Conservation (phyloP, 2,797 vertebrate genomes). For the Lerista edwardsae region DNA sequence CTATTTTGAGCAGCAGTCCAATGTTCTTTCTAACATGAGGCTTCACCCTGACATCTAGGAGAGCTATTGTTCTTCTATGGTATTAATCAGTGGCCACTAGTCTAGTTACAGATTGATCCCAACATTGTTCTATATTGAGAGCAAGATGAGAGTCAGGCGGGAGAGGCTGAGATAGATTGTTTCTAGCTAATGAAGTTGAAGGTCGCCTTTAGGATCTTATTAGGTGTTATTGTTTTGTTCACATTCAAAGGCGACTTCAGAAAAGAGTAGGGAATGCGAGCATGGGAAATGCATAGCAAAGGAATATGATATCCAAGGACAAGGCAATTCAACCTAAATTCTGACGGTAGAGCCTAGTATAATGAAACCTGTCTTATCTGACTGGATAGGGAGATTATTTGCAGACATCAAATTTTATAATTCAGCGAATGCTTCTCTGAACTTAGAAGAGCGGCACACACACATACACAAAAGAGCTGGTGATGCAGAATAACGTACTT, state of each 20-base stretch:
- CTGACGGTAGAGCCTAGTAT: constrained; percentile 39
- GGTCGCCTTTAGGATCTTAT: not conserved
- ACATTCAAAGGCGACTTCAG: not conserved
- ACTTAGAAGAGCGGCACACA: constrained; percentile 48
- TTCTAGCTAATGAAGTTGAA: not conserved
- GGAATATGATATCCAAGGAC: constrained; percentile 56
- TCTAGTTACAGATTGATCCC: not conserved
- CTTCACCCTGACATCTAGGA: not conserved
- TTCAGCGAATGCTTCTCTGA: constrained; percentile 45
- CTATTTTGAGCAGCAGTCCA: not conserved
- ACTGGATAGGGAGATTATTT: constrained; percentile 56
- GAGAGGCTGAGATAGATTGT: not conserved
- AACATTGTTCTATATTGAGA: not conserved
- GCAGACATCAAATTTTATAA: constrained; percentile 66
- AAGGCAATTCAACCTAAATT: constrained; percentile 64
- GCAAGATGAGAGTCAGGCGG: not conserved
- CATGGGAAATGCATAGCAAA: constrained; percentile 4
- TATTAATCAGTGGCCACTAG: not conserved
- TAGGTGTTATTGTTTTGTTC: not conserved
- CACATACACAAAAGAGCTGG: constrained; percentile 60
- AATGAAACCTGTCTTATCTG: constrained; percentile 70
- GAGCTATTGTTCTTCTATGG: not conserved
- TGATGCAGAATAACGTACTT: constrained; percentile 57
- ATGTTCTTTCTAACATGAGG: not conserved
- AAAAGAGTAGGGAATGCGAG: not conserved